Conservation (phyloP, 2,113 vertebrate genomes). For the Crotalus horridus region DNA sequence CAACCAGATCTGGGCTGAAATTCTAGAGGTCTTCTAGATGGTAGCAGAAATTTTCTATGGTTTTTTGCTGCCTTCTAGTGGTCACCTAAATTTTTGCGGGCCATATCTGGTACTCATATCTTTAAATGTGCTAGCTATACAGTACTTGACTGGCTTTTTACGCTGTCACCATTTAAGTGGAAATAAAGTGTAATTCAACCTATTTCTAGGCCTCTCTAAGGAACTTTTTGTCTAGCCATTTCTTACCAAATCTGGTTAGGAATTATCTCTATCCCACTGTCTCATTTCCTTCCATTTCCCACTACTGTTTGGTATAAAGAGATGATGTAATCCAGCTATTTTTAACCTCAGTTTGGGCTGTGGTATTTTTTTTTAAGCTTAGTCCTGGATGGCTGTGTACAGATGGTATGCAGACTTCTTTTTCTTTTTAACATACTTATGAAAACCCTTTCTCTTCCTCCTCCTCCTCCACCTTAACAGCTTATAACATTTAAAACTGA, state of each 20-base stretch:
- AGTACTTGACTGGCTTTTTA: not conserved
- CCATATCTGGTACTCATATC: not conserved
- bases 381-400: not conserved
- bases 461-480: not conserved
- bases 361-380: not conserved
- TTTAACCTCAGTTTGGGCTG: constrained; percentile 9
- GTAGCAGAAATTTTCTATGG: not conserved
- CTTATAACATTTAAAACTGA: not conserved
- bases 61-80: not conserved
- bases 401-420: not conserved
- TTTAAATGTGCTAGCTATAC: not conserved
- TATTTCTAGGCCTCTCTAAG: not conserved
- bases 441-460: not conserved
- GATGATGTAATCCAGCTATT: constrained; percentile 19
- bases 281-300: constrained; percentile 16
- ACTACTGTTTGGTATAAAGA: not conserved
- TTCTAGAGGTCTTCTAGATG: not conserved
- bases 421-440: not conserved
- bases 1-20: not conserved
- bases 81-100: not conserved
- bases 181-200: not conserved
- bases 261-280: constrained; percentile 19
- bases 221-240: not conserved
- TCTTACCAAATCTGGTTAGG: constrained; percentile 24
- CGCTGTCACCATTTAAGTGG: not conserved